These are phyloP conservation scores for Cheilosia variabilis DNA, from an alignment of 2,888 invertebrate genomes.

Conservation along the genomic window DNA sequence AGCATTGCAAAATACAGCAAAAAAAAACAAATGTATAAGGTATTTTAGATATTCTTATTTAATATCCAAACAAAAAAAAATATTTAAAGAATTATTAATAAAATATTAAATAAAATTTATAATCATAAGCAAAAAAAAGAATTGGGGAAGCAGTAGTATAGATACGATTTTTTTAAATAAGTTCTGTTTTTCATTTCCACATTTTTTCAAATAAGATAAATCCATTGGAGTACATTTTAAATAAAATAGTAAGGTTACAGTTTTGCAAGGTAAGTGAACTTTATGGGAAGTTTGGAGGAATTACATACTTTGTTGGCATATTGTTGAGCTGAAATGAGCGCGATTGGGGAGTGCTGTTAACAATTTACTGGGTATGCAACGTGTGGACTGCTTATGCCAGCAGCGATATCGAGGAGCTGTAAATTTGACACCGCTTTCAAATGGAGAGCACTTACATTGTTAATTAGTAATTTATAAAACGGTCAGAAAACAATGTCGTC, in stretches of 20 bases:
- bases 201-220: constrained; percentile 20
- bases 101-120: constrained; percentile 71
- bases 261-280: constrained; percentile 38
- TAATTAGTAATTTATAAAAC: no score
- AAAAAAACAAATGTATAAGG: constrained; percentile 80
- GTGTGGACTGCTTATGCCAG: no score
- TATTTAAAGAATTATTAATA: constrained; percentile 72
- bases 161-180: constrained; percentile 49
- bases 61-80: constrained; percentile 84
- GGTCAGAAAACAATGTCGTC: no score
- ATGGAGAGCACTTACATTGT: no score
- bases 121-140: constrained; percentile 77
- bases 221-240: constrained; percentile 37
- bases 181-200: constrained; percentile 45
- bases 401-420: no score
- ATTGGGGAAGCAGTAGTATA: constrained; percentile 79
- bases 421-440: no score
- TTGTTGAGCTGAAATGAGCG: neutral
- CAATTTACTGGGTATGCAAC: no score
- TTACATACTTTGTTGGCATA: neutral
- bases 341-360: no score
- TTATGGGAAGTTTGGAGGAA: constrained; percentile 8
- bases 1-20: neutral
- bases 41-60: constrained; percentile 90
- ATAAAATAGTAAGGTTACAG: constrained; percentile 20